Conservation (phyloP, 2,797 vertebrate species). For the Channa striata region DNA sequence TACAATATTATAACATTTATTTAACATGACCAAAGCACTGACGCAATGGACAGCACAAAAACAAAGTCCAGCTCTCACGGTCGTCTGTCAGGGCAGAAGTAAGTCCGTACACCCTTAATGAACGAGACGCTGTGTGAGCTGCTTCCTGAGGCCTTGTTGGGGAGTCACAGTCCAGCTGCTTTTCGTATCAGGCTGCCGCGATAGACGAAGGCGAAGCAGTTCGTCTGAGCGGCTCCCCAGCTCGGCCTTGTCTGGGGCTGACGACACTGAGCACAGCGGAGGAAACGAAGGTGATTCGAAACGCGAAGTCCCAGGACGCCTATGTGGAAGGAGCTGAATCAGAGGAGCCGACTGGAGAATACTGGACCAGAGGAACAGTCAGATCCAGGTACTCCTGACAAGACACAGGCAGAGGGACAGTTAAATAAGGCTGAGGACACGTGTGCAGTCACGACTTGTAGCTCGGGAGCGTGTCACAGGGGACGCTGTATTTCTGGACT, state of each 20-base stretch:
- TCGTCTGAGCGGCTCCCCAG: neutral
- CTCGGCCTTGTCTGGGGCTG: conserved; percentile 17
- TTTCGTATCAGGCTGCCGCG: conserved; percentile 56
- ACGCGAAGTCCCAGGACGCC: conserved; percentile 49
- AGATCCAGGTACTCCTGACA: conserved; percentile 93
- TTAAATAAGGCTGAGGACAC: neutral
- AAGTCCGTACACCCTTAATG: conserved; percentile 23
- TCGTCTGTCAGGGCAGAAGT: conserved; percentile 7
- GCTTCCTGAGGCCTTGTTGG: conserved; percentile 48
- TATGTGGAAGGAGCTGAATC: conserved; percentile 85
- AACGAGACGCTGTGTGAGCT: conserved; percentile 17
- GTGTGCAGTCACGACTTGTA: too few relatives aligned
- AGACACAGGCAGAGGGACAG: neutral
- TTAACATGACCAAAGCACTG: conserved; percentile 8
- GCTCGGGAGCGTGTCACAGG: too few relatives aligned
- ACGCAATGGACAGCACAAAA: neutral
- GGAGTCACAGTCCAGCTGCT: conserved; percentile 61
- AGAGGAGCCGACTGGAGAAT: conserved; percentile 85
- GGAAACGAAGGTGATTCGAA: conserved; percentile 54
- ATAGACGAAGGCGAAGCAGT: conserved; percentile 19
- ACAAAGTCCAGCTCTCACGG: neutral
- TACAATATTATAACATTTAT: conserved; percentile 66
- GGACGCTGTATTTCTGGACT: too few relatives aligned
- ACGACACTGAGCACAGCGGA: conserved; percentile 11
- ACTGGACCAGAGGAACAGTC: conserved; percentile 87